A percentile compares a stretch with the other conserved stretches of the same genome.
Evolutionary conservation across 2,888 invertebrate genomes (phyloP).

Genomic region (Cosmopolites sordidus): DNA sequence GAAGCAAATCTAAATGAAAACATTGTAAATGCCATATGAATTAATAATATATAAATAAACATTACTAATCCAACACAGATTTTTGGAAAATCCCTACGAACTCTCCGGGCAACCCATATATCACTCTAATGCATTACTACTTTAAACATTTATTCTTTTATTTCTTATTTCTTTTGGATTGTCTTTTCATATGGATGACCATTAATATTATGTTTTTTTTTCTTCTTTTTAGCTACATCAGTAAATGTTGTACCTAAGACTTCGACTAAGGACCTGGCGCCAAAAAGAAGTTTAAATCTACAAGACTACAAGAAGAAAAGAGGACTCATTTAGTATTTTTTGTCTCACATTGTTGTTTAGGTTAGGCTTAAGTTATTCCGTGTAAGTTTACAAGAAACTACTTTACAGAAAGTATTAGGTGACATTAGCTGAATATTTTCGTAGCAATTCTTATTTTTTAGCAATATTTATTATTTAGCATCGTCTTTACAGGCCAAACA

Average conservation of each 20-base stretch:
- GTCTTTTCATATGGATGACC: not conserved
- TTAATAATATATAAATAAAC: too few relatives aligned
- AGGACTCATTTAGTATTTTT: constrained; percentile 65
- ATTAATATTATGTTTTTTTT: too few relatives aligned
- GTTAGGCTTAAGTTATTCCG: not conserved
- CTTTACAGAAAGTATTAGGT: constrained; percentile 8
- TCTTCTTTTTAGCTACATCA: constrained; percentile 57
- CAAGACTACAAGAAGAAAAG: constrained; percentile 92
- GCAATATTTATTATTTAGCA: too few relatives aligned
- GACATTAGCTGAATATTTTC: not conserved
- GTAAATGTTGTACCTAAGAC: constrained; percentile 73
- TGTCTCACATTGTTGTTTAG: not conserved
- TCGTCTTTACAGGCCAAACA: constrained; percentile 4
- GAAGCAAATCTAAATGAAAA: too few relatives aligned
- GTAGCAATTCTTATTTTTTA: too few relatives aligned
- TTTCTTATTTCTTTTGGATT: not conserved
- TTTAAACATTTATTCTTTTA: not conserved
- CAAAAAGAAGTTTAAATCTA: constrained; percentile 79
- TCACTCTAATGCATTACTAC: too few relatives aligned
- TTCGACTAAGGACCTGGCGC: constrained; percentile 72
- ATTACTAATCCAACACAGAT: too few relatives aligned
- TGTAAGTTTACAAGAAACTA: constrained; percentile 10
- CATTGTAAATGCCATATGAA: too few relatives aligned
- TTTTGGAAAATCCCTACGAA: too few relatives aligned
- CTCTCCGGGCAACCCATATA: too few relatives aligned